Evolutionary conservation across 2,113 vertebrate species (phyloP), one percentile per base, ranked within the genome.

Genomic region (Sorex fumeus): DNA sequence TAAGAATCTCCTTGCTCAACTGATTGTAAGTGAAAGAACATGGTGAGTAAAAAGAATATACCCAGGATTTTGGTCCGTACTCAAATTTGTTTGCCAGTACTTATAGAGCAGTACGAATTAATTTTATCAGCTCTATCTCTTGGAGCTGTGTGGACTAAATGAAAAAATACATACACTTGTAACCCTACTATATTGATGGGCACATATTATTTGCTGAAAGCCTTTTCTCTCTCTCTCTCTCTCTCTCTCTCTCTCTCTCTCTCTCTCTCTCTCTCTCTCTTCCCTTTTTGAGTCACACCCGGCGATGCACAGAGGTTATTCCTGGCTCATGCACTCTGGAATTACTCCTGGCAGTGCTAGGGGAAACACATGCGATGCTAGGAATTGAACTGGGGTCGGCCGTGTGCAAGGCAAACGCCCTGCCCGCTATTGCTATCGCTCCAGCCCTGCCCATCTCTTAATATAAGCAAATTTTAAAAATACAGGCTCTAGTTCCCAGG

Each of bases 1-100:
- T 82, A 76, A 45, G 78, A 87, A 90, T 57, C 36, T 53, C 76
- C 32, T 75, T 88, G n/a, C 32, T 67, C 72, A n/a, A 74, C 90
- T 64, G 82, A 70, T 47, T 50, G 7, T 78, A 83, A 23, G 66
- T 93, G 47, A 87, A 96, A 93, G 75, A 94, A 88, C 50, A 69
- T n/a, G 9, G 1, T 18, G 4, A 90, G 13, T 57, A 83, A 74
- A 72, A 84, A 71, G 45, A 72, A 57, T 18, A 76, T 45, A 64
- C 34, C 11, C 43, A 81, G 60, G 47, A 89, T 74, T n/a, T 91
- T 32, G 84, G 67, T 50, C n/a, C n/a, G 19, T 53, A 18, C 28
- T 47, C 69, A 90, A 77, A 88, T 28, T n/a, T 87, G 67, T 92
- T 6, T 50, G 28, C 23, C 69, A 86, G 45, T 19, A 82, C 53